These are phyloP conservation scores for Heliothis virescens DNA, from an alignment of 1,140 invertebrate genomes.

Conservation along the genomic window DNA sequence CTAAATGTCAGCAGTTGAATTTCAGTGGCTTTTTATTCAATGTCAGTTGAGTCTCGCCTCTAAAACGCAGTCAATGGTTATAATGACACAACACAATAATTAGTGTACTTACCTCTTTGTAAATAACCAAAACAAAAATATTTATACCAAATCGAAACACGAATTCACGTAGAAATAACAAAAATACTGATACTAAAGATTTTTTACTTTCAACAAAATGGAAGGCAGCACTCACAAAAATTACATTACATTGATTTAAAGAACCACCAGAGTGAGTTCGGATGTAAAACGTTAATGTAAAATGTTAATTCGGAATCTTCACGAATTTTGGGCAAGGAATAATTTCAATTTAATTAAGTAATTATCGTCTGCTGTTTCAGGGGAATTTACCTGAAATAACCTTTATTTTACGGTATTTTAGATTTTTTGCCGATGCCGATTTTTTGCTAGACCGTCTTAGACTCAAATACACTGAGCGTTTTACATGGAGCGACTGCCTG, in stretches of 20 bases:
- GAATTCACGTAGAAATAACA: background rate
- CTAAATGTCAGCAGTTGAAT: no score
- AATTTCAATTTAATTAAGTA: background rate
- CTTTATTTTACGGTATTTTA: no score
- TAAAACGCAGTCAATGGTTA: no score
- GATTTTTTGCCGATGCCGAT: no score
- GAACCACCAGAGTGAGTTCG: background rate
- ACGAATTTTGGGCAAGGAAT: background rate
- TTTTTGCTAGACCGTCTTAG: no score
- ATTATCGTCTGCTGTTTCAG: background rate
- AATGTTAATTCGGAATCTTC: background rate
- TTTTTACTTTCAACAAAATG: constrained; percentile 16
- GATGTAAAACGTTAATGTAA: background rate
- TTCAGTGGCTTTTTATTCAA: no score
- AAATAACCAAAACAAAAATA: background rate
- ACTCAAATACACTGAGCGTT: no score
- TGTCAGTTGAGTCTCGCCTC: no score
- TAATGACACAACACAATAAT: no score
- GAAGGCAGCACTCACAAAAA: constrained; percentile 17
- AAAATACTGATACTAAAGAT: background rate
- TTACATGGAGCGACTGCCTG: no score
- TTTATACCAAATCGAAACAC: background rate
- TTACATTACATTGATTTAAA: constrained; percentile 27
- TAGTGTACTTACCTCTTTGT: no score
- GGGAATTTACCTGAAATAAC: no score